These are phyloP conservation scores for Bufo gargarizans DNA, from an alignment of 2,113 vertebrate genomes.

Conservation along the genomic window DNA sequence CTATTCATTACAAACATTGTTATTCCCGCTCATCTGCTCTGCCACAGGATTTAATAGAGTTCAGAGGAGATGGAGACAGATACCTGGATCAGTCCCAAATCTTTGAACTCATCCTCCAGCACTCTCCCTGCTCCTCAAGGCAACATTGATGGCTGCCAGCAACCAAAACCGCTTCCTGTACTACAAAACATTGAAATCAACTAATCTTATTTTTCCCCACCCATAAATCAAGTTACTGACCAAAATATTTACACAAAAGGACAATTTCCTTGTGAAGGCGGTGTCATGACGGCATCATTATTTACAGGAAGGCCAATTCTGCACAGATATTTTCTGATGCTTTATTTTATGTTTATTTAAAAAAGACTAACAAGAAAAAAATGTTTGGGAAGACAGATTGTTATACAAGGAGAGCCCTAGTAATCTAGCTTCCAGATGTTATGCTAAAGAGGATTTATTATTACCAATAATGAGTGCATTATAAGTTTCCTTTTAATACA, in stretches of 20 bases:
- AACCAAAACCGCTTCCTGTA: conserved; percentile 63
- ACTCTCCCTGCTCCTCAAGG: conserved; percentile 23
- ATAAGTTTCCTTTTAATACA: background rate
- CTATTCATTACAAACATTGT: conserved; percentile 31
- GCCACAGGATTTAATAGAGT: background rate
- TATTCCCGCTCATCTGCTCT: background rate
- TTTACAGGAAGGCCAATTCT: conserved; percentile 76
- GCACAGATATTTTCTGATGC: conserved; percentile 66
- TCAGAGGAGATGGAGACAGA: conserved; percentile 24
- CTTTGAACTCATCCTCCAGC: conserved; percentile 43
- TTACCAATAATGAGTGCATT: conserved; percentile 14
- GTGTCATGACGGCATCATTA: conserved; percentile 75
- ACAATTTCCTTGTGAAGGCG: conserved; percentile 75
- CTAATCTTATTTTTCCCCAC: conserved; percentile 72
- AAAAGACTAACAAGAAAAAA: conserved; percentile 20
- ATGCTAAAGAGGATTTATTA: conserved; percentile 15
- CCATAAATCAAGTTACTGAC: conserved; percentile 80
- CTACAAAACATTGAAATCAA: conserved; percentile 64
- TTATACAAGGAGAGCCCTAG: background rate
- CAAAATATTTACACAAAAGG: conserved; percentile 74
- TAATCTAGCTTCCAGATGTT: conserved; percentile 13
- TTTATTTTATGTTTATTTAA: conserved; percentile 53
- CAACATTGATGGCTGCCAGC: background rate
- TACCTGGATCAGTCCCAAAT: conserved; percentile 37
- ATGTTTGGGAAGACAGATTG: background rate